A percentile compares a stretch with the other conserved stretches of the same genome.
These are phyloP conservation scores for Poliocrania exsul DNA, from an alignment of 2,797 vertebrate genomes.

Conservation along the genomic window DNA sequence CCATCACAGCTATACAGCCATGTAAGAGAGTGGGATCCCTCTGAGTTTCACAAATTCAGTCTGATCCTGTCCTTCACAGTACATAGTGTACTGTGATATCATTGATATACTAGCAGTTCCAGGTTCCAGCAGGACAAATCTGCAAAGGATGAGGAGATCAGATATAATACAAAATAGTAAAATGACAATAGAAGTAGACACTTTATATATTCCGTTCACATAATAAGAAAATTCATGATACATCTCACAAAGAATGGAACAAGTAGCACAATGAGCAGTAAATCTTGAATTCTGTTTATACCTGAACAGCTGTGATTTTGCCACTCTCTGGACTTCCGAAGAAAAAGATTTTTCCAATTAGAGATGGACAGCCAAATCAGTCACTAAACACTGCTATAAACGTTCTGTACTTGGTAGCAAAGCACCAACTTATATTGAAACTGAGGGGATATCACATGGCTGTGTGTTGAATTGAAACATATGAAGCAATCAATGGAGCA, in stretches of 20 bases:
- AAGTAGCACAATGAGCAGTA: neutral
- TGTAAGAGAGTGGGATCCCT: neutral
- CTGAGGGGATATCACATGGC: neutral
- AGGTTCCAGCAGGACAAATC: neutral
- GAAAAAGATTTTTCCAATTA: neutral
- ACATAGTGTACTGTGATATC: neutral
- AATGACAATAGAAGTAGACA: neutral
- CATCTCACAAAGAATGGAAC: neutral
- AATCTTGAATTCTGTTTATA: neutral
- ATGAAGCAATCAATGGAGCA: neutral
- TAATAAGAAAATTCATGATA: neutral
- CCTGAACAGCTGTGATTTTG: neutral
- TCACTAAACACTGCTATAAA: neutral
- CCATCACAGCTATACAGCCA: neutral
- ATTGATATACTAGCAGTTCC: neutral
- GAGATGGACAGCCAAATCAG: neutral
- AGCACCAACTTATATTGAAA: neutral
- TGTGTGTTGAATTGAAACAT: neutral
- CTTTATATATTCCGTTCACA: neutral
- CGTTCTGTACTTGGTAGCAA: neutral
- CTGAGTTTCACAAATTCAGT: neutral
- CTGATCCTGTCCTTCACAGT: neutral
- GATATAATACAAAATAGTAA: neutral
- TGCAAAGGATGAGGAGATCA: neutral
- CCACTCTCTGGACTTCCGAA: neutral